Conservation (phyloP, 2,888 invertebrate species). For the Machimus rusticus region DNA sequence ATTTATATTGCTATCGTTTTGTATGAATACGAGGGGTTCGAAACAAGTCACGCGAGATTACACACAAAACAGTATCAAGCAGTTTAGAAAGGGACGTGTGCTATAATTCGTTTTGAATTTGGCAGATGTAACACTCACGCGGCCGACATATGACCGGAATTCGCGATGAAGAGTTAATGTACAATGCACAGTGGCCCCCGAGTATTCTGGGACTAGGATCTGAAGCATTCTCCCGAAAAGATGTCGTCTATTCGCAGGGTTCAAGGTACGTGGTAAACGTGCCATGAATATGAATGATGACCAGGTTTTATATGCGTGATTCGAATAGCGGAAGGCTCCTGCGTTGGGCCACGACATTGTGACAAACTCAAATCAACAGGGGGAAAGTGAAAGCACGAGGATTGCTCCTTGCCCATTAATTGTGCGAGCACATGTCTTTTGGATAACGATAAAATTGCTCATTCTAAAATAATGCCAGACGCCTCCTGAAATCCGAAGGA, state of each 20-base stretch:
- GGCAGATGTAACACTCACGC: constrained; percentile 32
- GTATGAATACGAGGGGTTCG: neutral
- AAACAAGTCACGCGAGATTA: constrained; percentile 6
- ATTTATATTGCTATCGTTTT: constrained; percentile 9
- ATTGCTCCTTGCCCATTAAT: neutral
- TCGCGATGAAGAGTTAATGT: constrained; percentile 25
- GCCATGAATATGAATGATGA: constrained; percentile 22
- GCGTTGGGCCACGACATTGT: neutral
- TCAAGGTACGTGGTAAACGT: constrained; percentile 33
- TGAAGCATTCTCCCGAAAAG: neutral
- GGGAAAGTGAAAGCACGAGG: constrained; percentile 2
- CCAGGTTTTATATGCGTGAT: constrained; percentile 35
- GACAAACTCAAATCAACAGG: constrained; percentile 26
- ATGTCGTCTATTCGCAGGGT: constrained; percentile 22
- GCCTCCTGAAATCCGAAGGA: neutral
- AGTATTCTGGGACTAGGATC: neutral
- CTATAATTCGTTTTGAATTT: constrained; percentile 35
- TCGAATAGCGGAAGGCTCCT: constrained; percentile 2
- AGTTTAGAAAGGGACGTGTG: constrained; percentile 1
- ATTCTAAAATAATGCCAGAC: neutral
- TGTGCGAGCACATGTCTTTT: neutral
- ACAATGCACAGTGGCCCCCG: neutral
- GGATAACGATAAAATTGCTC: neutral
- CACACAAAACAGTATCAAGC: neutral
- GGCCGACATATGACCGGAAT: constrained; percentile 21